A percentile compares a stretch with the other conserved stretches of the same genome.
phyloP scores from a whole-genome alignment of 2,797 vertebrate species.

The Tragopan temminckii region DNA sequence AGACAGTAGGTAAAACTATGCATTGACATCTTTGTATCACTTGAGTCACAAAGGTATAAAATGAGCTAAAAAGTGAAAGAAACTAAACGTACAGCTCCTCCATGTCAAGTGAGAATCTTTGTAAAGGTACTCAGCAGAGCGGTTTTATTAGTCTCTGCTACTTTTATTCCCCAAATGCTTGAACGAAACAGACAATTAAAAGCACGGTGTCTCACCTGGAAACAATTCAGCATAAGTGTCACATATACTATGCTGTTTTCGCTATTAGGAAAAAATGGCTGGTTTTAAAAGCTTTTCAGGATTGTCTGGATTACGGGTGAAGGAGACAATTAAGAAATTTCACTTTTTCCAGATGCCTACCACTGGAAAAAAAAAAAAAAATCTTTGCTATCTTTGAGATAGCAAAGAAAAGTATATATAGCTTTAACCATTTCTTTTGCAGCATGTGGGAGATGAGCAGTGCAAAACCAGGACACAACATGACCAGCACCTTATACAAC shows the following conservation, averaged over 20 bases:
- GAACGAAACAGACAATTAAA: background rate
- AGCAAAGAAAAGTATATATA: background rate
- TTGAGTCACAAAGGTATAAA: background rate
- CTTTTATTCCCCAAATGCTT: background rate
- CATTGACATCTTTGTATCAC: background rate
- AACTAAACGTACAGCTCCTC: background rate
- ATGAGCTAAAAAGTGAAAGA: background rate
- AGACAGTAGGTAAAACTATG: accelerated
- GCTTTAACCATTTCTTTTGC: background rate
- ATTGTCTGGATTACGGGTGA: background rate
- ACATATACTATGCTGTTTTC: background rate
- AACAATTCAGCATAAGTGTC: background rate
- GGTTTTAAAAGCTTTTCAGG: background rate
- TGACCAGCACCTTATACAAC: background rate
- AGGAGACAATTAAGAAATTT: background rate
- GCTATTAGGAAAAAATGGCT: background rate
- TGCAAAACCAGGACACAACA: background rate
- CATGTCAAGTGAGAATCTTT: background rate
- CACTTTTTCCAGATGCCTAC: background rate
- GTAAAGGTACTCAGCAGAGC: background rate
- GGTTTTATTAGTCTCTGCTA: background rate
- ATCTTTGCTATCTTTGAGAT: background rate
- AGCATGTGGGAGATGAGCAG: background rate
- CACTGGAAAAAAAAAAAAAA: background rate
- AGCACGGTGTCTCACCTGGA: background rate